phyloP scores from a whole-genome alignment of 2,113 vertebrate genomes.

The Cyanoliseus patagonus region DNA sequence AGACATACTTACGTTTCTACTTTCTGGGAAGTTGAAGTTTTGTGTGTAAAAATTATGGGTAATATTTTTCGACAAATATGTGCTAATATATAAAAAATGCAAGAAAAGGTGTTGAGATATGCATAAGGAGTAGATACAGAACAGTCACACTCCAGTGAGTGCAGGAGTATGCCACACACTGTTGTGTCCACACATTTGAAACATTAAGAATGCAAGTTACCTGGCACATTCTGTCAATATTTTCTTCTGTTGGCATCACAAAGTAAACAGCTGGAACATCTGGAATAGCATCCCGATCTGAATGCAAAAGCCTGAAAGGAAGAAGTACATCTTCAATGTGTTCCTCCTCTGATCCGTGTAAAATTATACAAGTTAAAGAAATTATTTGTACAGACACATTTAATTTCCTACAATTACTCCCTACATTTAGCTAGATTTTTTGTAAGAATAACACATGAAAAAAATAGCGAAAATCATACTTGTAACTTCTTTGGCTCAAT shows the following conservation, averaged over 20 bases:
- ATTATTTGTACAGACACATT: neutral
- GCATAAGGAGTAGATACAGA: neutral
- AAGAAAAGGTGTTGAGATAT: neutral
- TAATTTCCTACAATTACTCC: neutral
- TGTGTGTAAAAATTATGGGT: neutral
- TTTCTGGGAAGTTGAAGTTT: neutral
- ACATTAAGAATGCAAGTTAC: constrained; percentile 65
- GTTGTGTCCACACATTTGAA: neutral
- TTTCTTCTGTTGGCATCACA: constrained; percentile 98
- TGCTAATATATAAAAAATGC: neutral
- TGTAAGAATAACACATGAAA: neutral
- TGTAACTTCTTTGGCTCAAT: neutral
- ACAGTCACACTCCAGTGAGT: neutral
- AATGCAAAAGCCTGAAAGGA: constrained; percentile 86
- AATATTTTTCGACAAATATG: neutral
- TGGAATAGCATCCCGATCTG: constrained; percentile 95
- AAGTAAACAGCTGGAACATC: constrained; percentile 98
- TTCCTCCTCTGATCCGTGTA: neutral
- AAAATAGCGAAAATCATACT: neutral
- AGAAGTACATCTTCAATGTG: neutral
- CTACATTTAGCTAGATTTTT: neutral
- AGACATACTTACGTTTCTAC: neutral
- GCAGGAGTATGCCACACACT: neutral
- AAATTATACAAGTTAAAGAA: neutral
- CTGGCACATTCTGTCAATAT: constrained; percentile 97